These are phyloP conservation scores for Temnothorax rugatulus DNA, from an alignment of 2,888 invertebrate species.

Conservation along the genomic window DNA sequence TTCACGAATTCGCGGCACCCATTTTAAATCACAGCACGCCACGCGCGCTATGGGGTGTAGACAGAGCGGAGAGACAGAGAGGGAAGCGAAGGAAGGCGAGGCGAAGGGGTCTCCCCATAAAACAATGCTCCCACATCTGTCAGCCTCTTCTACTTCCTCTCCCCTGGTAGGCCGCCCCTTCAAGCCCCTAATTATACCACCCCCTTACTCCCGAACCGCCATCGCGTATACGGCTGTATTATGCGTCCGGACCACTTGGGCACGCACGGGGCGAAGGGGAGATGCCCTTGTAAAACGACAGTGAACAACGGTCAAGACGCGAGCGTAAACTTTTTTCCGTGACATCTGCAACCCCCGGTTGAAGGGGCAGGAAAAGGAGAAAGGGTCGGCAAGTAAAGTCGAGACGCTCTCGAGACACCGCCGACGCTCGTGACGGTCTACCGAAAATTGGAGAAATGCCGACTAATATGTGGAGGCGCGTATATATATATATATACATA, in stretches of 20 bases:
- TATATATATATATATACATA: too few relatives aligned
- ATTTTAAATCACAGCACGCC: slow-evolving; percentile 85
- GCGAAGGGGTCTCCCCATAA: slow-evolving; percentile 82
- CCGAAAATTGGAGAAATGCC: slow-evolving; percentile 54
- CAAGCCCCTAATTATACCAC: slow-evolving; percentile 86
- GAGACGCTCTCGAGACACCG: slow-evolving; percentile 70
- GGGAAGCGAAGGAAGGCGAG: slow-evolving; percentile 29
- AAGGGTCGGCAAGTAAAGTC: slow-evolving; percentile 42
- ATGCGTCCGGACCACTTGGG: slow-evolving; percentile 86
- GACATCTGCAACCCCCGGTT: slow-evolving; percentile 68
- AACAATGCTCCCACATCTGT: slow-evolving; percentile 87
- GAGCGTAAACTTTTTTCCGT: slow-evolving; percentile 77
- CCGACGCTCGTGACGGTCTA: slow-evolving; percentile 41
- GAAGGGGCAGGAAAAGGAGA: slow-evolving; percentile 41
- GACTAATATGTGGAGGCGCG: background rate
- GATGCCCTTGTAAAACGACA: slow-evolving; percentile 79
- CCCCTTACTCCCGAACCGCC: slow-evolving; percentile 79
- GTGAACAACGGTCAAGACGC: slow-evolving; percentile 82
- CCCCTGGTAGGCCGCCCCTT: slow-evolving; percentile 83
- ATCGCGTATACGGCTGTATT: slow-evolving; percentile 82
- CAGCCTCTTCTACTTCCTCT: slow-evolving; percentile 85
- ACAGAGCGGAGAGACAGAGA: slow-evolving; percentile 61
- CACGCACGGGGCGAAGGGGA: slow-evolving; percentile 84
- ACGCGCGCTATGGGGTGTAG: slow-evolving; percentile 79
- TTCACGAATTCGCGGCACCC: slow-evolving; percentile 82